Percentiles rank a stretch among this genome's conserved stretches.
Evolutionary conservation across 2,888 invertebrate species (phyloP).

Genomic region (Bembecia ichneumoniformis): DNA sequence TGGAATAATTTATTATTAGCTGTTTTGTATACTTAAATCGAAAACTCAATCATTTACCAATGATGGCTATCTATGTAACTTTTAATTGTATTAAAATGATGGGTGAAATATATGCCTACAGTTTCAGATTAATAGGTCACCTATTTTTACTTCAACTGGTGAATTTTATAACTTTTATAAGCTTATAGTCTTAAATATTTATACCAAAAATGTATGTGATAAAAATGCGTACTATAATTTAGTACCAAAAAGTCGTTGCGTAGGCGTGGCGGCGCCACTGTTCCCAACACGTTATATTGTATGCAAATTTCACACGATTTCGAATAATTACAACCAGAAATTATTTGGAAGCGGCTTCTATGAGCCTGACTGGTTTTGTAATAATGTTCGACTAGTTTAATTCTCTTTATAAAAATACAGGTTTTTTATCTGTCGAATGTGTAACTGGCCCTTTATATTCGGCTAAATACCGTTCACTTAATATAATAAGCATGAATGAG

Average conservation of each 20-base stretch:
- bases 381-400: slow-evolving; percentile 17
- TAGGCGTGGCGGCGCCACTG: slow-evolving; percentile 48
- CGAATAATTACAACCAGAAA: slow-evolving; percentile 55
- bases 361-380: slow-evolving; percentile 35
- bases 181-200: slow-evolving; percentile 7
- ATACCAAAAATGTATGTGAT: too few relatives aligned
- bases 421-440: slow-evolving; percentile 12
- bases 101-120: too few relatives aligned
- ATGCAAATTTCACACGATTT: slow-evolving; percentile 52
- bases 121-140: too few relatives aligned
- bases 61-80: too few relatives aligned
- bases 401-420: slow-evolving; percentile 18
- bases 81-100: too few relatives aligned
- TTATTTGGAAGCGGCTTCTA: slow-evolving; percentile 43
- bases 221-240: slow-evolving; percentile 4
- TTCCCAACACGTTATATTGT: slow-evolving; percentile 50
- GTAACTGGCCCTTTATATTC: slow-evolving; percentile 8
- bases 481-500: slow-evolving; percentile 3
- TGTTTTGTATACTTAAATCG: too few relatives aligned
- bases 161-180: neutral
- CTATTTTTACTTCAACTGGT: too few relatives aligned
- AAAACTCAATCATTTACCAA: too few relatives aligned
- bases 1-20: too few relatives aligned
- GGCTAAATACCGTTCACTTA: slow-evolving; percentile 8
- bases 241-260: slow-evolving; percentile 19